A percentile compares a stretch with the other conserved stretches of the same genome.
Evolutionary conservation across 2,888 invertebrate species (phyloP).

Genomic region (Seira musarum): DNA sequence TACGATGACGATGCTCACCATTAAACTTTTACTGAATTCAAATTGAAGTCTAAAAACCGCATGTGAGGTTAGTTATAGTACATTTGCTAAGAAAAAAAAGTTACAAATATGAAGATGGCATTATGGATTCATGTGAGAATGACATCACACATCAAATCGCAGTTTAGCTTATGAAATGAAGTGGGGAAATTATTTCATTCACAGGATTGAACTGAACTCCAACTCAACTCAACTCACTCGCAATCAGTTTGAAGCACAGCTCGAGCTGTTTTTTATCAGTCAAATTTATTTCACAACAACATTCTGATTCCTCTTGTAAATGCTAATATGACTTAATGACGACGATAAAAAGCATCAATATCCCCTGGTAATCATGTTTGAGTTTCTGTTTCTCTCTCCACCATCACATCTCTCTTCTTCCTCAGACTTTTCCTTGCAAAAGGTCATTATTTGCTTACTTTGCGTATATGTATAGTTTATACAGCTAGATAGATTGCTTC

Average conservation of each 20-base stretch:
- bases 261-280: not conserved
- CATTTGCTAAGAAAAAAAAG: not conserved
- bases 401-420: not conserved
- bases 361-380: not conserved
- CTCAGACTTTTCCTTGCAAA: conserved; percentile 16
- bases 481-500: not conserved
- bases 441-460: too few relatives aligned
- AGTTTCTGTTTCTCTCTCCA: not conserved
- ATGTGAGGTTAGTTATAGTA: not conserved
- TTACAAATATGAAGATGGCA: too few relatives aligned
- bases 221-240: too few relatives aligned
- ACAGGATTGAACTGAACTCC: not conserved
- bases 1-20: not conserved
- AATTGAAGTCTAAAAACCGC: not conserved
- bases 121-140: not conserved
- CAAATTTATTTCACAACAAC: not conserved
- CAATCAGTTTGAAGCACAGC: too few relatives aligned
- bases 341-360: not conserved
- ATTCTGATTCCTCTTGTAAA: not conserved
- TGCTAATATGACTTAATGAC: not conserved
- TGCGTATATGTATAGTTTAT: conserved; percentile 12
- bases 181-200: not conserved
- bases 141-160: not conserved
- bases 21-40: not conserved
- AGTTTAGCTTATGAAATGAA: too few relatives aligned